Base-by-base conservation (phyloP, 2,113 vertebrate species). In the Tympanuchus pallidicinctus region DNA sequence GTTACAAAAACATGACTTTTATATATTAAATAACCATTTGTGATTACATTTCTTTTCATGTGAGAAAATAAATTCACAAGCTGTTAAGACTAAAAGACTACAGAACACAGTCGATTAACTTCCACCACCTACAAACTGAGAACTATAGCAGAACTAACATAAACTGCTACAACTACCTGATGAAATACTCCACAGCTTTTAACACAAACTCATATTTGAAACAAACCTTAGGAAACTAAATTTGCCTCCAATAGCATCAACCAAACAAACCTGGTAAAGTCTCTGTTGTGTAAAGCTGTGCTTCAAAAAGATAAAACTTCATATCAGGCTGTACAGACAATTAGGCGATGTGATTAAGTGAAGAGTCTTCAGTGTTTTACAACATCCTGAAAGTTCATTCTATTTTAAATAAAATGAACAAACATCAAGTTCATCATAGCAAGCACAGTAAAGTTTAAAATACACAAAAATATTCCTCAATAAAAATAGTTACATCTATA, bases 361-460 rank as follows among this genome's bases (percentile, higher is more conserved):
- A 56, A 47, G 50, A 52, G 27, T 84, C 30, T 81, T 87, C 88
- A 91, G 85, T 82, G 20, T 73, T 69, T 59, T 45, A 80, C 42
- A 83, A 61, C 72, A 52, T 73, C 3, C 6, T 70, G 42, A 93
- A 84, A 94, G 36, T 43, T 73, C 73, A 79, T 24, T 28, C 13
- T 6, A 8, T 25, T 78, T 90, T 93, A 30, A 8, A 94, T 93
- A 86, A 85, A 56, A 74, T 12, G 63, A 65, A 67, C n/a, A 86
- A 28, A 42, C 72, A 45, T 27, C 93, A 45, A 20, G 95, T 97
- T 96, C 45, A 80, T 93, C 45, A 93, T 30, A 94, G 54, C 5
- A 87, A 91, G 56, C 4, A 24, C 27, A 9, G 59, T 3, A 54
- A 54, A 80, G 19, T 57, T 89, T 90, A 63, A 71, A 70, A 81